Evolutionary conservation across 2,113 vertebrate species (phyloP).

Genomic region (Aleadryas rufinucha): DNA sequence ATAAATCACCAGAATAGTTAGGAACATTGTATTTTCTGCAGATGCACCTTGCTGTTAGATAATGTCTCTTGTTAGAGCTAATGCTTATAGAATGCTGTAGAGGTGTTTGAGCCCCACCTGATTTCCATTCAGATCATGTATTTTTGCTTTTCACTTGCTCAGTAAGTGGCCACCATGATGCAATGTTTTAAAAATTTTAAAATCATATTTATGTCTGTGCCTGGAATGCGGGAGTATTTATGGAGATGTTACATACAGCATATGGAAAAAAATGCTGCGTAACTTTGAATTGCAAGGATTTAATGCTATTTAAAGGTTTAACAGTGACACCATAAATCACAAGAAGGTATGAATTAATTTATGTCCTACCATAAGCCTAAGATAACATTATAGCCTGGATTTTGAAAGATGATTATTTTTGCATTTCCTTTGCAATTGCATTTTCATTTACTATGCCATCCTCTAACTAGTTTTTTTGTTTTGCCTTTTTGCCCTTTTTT

Average conservation of each 20-base stretch:
- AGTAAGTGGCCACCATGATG: not conserved
- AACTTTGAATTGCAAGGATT: conserved; percentile 66
- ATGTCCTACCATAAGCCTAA: conserved; percentile 28
- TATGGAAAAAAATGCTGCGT: conserved; percentile 29
- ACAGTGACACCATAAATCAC: conserved; percentile 70
- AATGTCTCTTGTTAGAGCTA: conserved; percentile 5
- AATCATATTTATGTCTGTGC: conserved; percentile 27
- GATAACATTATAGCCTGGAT: conserved; percentile 13
- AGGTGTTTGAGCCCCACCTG: not conserved
- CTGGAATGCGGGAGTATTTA: not conserved
- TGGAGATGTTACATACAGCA: conserved; percentile 16
- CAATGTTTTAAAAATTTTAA: not conserved
- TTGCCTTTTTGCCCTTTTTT: not conserved
- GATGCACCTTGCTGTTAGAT: not conserved
- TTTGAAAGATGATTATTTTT: conserved; percentile 48
- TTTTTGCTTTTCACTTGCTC: not conserved
- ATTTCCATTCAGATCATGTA: not conserved
- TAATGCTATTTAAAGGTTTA: conserved; percentile 70
- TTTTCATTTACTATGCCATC: conserved; percentile 2
- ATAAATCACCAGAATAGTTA: conserved; percentile 9
- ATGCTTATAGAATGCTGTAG: not conserved
- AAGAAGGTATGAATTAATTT: conserved; percentile 63
- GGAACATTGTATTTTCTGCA: conserved; percentile 10
- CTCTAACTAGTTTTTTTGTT: not conserved
- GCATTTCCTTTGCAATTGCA: not conserved